Conservation (phyloP, 2,888 invertebrate species). For the Ypsolopha scabrella region DNA sequence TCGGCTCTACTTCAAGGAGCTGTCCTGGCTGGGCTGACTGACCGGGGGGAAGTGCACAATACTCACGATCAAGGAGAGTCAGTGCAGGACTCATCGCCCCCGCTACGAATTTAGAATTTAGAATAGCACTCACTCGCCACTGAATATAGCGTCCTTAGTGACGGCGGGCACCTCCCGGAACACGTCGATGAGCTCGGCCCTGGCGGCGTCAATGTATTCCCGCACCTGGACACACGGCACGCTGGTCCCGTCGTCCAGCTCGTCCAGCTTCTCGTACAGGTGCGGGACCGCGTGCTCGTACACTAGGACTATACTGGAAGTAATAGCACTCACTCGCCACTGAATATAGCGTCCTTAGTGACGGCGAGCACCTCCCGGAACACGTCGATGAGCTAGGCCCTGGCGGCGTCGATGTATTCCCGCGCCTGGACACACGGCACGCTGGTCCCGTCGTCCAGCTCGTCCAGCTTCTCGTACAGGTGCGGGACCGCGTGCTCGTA, state of each 20-base stretch:
- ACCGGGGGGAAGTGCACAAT: too few relatives aligned
- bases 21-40: too few relatives aligned
- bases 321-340: conserved; percentile 55
- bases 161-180: conserved; percentile 50
- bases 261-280: conserved; percentile 74
- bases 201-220: conserved; percentile 50
- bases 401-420: conserved; percentile 50
- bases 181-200: conserved; percentile 54
- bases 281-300: conserved; percentile 82
- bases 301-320: conserved; percentile 77
- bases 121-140: conserved; percentile 52
- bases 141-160: conserved; percentile 50
- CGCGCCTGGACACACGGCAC: conserved; percentile 44
- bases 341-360: conserved; percentile 48
- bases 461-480: conserved; percentile 74
- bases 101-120: too few relatives aligned
- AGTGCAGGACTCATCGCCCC: too few relatives aligned
- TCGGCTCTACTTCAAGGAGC: too few relatives aligned
- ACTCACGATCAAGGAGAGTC: too few relatives aligned
- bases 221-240: conserved; percentile 44
- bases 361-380: conserved; percentile 50
- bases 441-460: conserved; percentile 39
- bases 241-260: conserved; percentile 39
- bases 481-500: conserved; percentile 82
- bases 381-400: conserved; percentile 54